phyloP scores from a whole-genome alignment of 2,113 vertebrate species.

The Pollimyrus isidori region DNA sequence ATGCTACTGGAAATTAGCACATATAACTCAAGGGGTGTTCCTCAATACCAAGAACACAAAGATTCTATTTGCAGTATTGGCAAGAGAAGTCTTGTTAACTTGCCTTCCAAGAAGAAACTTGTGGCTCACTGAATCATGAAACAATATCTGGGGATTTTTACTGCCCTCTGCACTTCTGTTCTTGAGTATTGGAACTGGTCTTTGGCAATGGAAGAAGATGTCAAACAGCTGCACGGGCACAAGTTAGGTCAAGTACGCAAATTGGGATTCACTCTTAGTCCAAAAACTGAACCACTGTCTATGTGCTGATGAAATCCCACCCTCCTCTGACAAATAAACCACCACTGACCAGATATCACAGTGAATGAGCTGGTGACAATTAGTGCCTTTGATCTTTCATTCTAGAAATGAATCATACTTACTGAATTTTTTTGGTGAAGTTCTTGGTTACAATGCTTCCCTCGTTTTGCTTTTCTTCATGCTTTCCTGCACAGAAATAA shows the following conservation, averaged over 20 bases:
- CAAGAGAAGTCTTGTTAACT: background rate
- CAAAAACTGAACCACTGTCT: too few relatives aligned
- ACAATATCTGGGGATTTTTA: background rate
- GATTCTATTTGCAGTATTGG: background rate
- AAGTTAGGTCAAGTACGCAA: background rate
- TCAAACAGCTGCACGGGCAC: background rate
- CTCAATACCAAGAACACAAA: background rate
- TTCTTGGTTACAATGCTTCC: constrained; percentile 97
- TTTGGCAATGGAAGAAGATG: background rate
- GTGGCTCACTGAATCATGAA: background rate
- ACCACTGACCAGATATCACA: background rate
- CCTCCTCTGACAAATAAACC: background rate
- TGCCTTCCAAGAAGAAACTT: background rate
- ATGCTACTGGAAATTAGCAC: background rate
- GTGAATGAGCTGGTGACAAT: background rate
- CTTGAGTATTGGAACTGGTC: background rate
- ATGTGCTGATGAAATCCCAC: too few relatives aligned
- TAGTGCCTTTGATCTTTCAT: background rate
- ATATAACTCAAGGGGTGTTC: background rate
- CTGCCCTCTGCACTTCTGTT: background rate
- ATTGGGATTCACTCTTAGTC: background rate
- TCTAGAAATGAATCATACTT: constrained; percentile 51
- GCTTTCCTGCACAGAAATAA: constrained; percentile 67
- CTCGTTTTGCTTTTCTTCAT: constrained; percentile 93
- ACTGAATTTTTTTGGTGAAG: constrained; percentile 99